phyloP scores from a whole-genome alignment of 2,113 vertebrate species.

The Ivindomyrus marchei region DNA sequence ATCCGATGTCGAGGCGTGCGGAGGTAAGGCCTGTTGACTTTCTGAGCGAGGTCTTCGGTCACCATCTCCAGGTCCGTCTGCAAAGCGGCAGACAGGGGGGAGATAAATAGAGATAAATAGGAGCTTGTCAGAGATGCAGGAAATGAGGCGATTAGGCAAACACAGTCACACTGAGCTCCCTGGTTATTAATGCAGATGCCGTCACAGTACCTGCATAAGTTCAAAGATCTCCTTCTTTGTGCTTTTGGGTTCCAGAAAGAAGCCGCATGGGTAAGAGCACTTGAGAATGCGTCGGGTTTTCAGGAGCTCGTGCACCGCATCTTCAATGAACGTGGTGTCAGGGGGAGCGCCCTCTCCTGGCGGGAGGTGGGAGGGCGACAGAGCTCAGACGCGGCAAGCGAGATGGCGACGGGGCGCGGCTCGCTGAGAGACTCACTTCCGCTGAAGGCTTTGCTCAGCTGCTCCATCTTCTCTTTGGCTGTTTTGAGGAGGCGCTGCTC shows the following conservation, averaged over 20 bases:
- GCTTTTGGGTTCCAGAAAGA: conserved; percentile 98
- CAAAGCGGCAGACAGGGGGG: background rate
- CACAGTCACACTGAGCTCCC: background rate
- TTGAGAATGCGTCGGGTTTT: conserved; percentile 97
- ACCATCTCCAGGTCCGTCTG: conserved; percentile 99
- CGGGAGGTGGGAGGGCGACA: background rate
- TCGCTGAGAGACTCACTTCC: conserved; percentile 68
- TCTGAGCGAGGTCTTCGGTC: conserved; percentile 95
- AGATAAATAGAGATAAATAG: background rate
- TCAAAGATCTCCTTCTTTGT: conserved; percentile 99
- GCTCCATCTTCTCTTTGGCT: conserved; percentile 99
- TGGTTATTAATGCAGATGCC: background rate
- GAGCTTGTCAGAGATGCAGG: background rate
- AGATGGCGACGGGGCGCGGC: background rate
- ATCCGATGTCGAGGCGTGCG: conserved; percentile 96
- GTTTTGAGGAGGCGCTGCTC: conserved; percentile 97
- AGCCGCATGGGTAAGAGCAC: conserved; percentile 99
- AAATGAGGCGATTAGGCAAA: background rate
- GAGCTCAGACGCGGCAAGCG: background rate
- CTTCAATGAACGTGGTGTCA: conserved; percentile 98
- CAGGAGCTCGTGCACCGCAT: conserved; percentile 90
- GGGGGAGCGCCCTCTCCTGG: conserved; percentile 86
- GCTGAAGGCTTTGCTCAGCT: conserved; percentile 89
- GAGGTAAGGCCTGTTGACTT: conserved; percentile 96
- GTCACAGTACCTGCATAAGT: conserved; percentile 88